Base-by-base conservation (phyloP, 1,140 invertebrate species). In the Halyomorpha halys region DNA sequence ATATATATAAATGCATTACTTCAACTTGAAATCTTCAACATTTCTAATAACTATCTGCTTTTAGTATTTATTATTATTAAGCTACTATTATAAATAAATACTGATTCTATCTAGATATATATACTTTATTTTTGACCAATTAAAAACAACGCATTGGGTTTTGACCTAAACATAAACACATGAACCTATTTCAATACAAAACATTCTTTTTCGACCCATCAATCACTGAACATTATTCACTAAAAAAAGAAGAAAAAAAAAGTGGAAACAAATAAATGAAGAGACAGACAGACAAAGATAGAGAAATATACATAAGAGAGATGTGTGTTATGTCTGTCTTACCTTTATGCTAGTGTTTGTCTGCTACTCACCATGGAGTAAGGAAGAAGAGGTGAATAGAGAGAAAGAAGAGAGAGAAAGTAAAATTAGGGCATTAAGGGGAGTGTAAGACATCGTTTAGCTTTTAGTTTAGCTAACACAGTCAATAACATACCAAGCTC, bases 341-440 rank as follows among this genome's bases (percentile, higher is more conserved):
- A 61, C 51, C 60, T 66, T 66, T 23, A 49, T 23, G 30, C 47
- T 62, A 66, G 47, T 53, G 30, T 66, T 66, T 66, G 27, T 66
- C 56, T 47, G 44, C 66, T 61, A 51, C 44, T 63, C 61, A 61
- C 44, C 44, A 51, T 61, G 27, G 45, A 51, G 61, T 47, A 59
- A 21, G 18, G 49, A 65, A 49, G 47, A 62, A 61, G 49, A 65
- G 54, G 23, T 62, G 45, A 27, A 53, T 61, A 62, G 53, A 63
- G 61, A 63, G 54, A 59, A 64, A 63, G 51, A 62, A 62, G 47
- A 62, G 44, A 65, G 56, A 65, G 53, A 60, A 39, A 60, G 30
- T 44, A 25, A 60, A 19, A 60, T 60, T 60, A 60, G 59, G 59
- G 30, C 34, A 25, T 44, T 54, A 18, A 18, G 47, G 47, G 47